These are phyloP conservation scores for Xylocampa areola DNA, from an alignment of 2,888 invertebrate genomes.

Conservation along the genomic window DNA sequence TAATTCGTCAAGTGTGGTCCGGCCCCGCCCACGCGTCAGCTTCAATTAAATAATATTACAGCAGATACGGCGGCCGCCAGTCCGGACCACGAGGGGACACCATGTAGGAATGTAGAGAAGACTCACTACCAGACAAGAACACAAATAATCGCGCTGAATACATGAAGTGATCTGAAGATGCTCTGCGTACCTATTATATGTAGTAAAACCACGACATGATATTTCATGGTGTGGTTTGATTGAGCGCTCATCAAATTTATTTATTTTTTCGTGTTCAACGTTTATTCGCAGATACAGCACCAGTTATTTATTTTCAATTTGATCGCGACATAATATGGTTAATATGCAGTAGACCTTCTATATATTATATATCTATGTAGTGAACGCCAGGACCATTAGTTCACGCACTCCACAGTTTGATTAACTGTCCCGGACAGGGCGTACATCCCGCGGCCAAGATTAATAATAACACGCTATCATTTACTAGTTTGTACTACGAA, in stretches of 20 bases:
- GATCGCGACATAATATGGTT: neutral
- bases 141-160: too few relatives aligned
- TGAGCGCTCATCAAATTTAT: too few relatives aligned
- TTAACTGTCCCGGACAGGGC: conserved; percentile 36
- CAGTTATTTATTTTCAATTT: neutral
- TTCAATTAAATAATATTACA: conserved; percentile 63
- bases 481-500: conserved; percentile 13
- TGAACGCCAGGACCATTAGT: conserved; percentile 9
- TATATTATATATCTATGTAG: neutral
- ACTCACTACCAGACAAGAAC: neutral
- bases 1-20: conserved; percentile 78
- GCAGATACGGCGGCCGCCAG: conserved; percentile 22
- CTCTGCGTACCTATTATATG: too few relatives aligned
- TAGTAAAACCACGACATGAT: too few relatives aligned
- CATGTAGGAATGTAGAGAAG: neutral
- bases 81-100: neutral
- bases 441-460: conserved; percentile 17
- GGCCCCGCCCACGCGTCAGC: conserved; percentile 58
- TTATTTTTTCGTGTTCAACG: too few relatives aligned
- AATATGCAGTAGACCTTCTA: conserved; percentile 14
- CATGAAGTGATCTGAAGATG: too few relatives aligned
- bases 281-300: too few relatives aligned
- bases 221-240: too few relatives aligned
- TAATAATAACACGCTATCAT: conserved; percentile 33
- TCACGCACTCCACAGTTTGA: conserved; percentile 30